Conservation (phyloP, 2,113 vertebrate genomes). For the Rhagologus leucostigma region DNA sequence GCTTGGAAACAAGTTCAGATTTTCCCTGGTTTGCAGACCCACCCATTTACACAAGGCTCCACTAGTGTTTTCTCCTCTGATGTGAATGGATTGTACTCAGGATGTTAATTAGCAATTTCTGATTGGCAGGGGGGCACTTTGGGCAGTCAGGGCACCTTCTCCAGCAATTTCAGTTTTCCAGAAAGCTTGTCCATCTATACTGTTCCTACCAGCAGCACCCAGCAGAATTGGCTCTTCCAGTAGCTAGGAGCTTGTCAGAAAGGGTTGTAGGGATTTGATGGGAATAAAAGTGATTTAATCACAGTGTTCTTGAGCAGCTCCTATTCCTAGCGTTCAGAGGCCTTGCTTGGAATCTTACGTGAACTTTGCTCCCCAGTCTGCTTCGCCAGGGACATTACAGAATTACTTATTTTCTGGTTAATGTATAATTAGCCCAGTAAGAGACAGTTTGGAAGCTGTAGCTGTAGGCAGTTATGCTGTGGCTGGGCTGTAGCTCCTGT, state of each 20-base stretch:
- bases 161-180: not conserved
- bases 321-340: not conserved
- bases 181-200: not conserved
- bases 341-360: not conserved
- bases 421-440: slow-evolving; percentile 9
- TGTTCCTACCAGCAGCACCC: fast-evolving
- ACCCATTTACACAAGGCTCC: not conserved
- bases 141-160: not conserved
- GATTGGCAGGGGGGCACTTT: fast-evolving
- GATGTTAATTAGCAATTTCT: not conserved
- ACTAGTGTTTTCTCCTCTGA: not conserved
- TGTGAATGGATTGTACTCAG: not conserved
- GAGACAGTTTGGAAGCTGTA: not conserved
- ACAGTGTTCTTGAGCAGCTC: not conserved
- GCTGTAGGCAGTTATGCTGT: not conserved
- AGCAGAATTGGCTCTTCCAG: not conserved
- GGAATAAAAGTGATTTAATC: not conserved
- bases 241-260: not conserved
- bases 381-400: not conserved
- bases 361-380: slow-evolving; percentile 42
- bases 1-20: not conserved
- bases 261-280: not conserved
- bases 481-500: not conserved
- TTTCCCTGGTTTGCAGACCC: not conserved
- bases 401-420: slow-evolving; percentile 39